phyloP scores from a whole-genome alignment of 2,888 invertebrate genomes.

The Metallyticus violacea region DNA sequence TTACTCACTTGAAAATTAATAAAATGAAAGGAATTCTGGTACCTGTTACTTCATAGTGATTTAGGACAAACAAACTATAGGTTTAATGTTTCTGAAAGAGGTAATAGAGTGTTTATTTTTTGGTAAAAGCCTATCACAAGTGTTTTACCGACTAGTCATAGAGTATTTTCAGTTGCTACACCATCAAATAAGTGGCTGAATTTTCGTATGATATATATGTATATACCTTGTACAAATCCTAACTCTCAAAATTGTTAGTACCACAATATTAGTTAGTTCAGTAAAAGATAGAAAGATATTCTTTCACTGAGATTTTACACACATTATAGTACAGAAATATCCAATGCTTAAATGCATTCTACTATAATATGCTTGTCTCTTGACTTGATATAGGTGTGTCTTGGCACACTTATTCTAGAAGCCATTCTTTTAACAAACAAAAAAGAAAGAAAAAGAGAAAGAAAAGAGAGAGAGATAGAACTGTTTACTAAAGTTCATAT shows the following conservation, averaged over 20 bases:
- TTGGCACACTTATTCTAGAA: neutral
- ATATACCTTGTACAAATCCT: neutral
- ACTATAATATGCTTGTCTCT: neutral
- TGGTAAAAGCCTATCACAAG: neutral
- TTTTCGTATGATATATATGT: neutral
- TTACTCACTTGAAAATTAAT: neutral
- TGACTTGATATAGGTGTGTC: neutral
- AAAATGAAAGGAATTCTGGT: neutral
- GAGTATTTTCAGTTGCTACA: neutral
- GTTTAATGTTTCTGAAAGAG: conserved; percentile 10
- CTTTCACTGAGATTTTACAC: neutral
- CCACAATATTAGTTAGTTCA: neutral
- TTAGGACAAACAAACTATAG: neutral
- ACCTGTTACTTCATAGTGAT: neutral
- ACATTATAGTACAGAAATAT: neutral
- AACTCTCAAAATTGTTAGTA: neutral
- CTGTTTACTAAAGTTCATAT: neutral
- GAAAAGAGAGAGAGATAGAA: neutral
- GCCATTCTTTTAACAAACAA: neutral
- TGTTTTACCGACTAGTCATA: neutral
- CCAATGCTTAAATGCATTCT: neutral
- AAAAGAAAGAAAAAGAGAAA: neutral
- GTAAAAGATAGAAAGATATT: neutral
- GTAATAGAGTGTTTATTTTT: neutral
- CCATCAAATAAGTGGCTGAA: neutral